Evolutionary conservation across 2,113 vertebrate genomes (phyloP), one percentile per base, ranked within the genome.

Genomic region (Oryzias javanicus): DNA sequence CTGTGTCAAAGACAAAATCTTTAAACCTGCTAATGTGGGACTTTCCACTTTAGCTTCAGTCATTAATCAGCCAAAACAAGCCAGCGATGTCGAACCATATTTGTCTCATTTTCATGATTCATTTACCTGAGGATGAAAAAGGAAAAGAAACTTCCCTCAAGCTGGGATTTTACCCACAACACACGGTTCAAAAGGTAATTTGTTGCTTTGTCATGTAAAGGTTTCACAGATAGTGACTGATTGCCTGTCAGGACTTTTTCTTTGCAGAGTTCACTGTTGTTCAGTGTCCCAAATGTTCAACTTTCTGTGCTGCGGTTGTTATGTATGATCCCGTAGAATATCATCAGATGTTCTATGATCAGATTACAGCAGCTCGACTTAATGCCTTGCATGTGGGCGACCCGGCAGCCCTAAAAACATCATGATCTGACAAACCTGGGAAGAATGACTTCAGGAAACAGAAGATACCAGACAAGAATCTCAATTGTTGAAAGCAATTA

Each of bases 91-190:
- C 84, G 89, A 81, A 83, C 84, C 56, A 71, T 72, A 83, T 83
- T 84, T 86, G 85, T 89, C 88, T 89, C 67, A 87, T 88, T 88
- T 89, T 61, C 84, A 82, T 89, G 85, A 89, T 89, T 89, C 83
- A 89, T 86, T 83, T 79, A 79, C 46, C 51, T 35, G 42, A 74
- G 57, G 68, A 70, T 76, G 68, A 60, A 74, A 61, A 76, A 79
- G 80, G 65, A 71, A 72, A 79, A n/a, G n/a, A 64, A 68, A 74
- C 76, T 83, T 17, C 81, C 84, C 85, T 64, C 71, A 82, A 88
- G 85, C 81, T 81, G 81, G 85, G 88, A 86, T 87, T 89, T 88
- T 83, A 89, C 79, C 84, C 81, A 67, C 80, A 84, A 86, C 78
- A 77, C 80, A 71, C 71, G 48, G 88, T 83, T 87, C 83, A 89